phyloP scores from a whole-genome alignment of 2,797 vertebrate species.

The Carduelis carduelis region DNA sequence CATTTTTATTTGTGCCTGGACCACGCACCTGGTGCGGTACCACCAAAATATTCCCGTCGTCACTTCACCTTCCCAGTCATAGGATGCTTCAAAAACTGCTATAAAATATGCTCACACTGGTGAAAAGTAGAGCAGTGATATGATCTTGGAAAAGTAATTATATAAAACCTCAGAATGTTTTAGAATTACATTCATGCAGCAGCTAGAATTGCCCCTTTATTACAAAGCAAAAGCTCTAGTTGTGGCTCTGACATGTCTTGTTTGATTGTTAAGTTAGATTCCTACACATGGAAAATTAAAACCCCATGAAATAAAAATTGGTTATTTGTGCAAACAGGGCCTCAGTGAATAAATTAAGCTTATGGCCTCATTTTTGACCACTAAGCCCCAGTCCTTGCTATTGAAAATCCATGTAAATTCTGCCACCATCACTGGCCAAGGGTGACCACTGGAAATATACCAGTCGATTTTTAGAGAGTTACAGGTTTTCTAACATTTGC shows the following conservation, averaged over 20 bases:
- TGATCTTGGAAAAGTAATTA: neutral
- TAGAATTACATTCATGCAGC: neutral
- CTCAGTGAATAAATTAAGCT: neutral
- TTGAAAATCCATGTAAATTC: conserved; percentile 11
- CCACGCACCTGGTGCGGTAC: too few relatives aligned
- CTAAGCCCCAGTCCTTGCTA: neutral
- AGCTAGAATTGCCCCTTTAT: neutral
- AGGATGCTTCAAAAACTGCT: neutral
- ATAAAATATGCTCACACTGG: neutral
- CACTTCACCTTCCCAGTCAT: neutral
- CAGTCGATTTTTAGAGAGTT: neutral
- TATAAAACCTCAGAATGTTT: neutral
- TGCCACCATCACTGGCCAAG: neutral
- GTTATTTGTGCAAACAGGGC: neutral
- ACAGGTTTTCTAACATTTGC: neutral
- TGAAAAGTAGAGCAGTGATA: neutral
- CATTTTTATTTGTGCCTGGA: neutral
- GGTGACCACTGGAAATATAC: neutral
- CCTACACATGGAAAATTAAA: neutral
- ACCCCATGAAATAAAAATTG: neutral
- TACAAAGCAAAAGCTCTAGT: neutral
- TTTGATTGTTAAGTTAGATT: neutral
- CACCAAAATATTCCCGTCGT: neutral
- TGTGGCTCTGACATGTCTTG: neutral
- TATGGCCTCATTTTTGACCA: neutral